Evolutionary conservation across 2,113 vertebrate genomes (phyloP), one percentile per base, ranked within the genome.

Genomic region (Gopherus flavomarginatus): DNA sequence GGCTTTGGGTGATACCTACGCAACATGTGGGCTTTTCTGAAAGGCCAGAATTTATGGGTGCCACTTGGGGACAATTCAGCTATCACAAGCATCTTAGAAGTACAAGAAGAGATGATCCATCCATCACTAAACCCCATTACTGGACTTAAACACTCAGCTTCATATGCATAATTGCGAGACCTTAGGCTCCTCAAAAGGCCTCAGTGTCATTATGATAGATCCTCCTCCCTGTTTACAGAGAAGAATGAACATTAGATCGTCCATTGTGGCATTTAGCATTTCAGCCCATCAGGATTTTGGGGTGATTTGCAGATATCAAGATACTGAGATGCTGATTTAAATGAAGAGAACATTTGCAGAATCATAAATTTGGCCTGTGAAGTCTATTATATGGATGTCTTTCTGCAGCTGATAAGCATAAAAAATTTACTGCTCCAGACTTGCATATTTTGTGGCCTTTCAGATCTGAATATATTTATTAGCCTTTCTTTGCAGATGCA

Each of bases 41-140:
- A 98, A 98, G 97, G 97, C 97, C 97, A 98, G 49, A 97, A 97
- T 98, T 97, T 98, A 98, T 98, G 97, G 96, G 96, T 96, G 91
- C 97, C 97, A 96, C 97, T 88, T 97, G 97, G 97, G 98, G 97
- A 98, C 97, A 96, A 96, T 97, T 96, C 95, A 91, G 91, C 92
- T 96, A 97, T 97, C 93, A 89, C 62, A 91, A 92, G 95, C 94
- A 97, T 97, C 94, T 96, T 95, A 94, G 93, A 97, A 95, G 90
- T 97, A 97, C 93, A 95, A 92, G 97, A 97, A 95, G 72, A 94
- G 50, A 96, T 52, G 79, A 94, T 88, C 95, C 95, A 98, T 97
- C 93, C 94, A 87, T 97, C 96, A 97, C 77, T 88, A 93, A 94
- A 95, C 79, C 82, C 95, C 69, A 88, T 97, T 92, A 97, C 97